Evolutionary conservation across 64 coral and sea anemone species (phyloP), one percentile per base, ranked within the genome.

Genomic region (Pocillopora damicornis): DNA sequence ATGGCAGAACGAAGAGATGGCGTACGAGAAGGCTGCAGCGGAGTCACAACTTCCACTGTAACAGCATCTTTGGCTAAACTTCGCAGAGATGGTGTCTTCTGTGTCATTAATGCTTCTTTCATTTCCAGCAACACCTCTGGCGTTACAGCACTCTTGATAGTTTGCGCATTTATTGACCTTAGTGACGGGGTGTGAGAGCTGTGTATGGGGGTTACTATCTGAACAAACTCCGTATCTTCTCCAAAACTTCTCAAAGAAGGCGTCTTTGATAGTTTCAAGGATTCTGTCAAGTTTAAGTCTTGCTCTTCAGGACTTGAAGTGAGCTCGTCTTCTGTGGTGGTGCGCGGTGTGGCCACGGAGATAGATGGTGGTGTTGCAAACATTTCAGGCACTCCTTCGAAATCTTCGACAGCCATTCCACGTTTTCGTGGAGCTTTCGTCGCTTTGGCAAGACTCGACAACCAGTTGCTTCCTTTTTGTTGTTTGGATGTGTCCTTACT

Each of bases 391-490:
- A 91, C 26, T 22, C 90, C 90, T 61, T 35, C 75, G 10, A 91
- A 67, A 30, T 86, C 59, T 22, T 61, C 72, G 6, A 63, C 15
- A 13, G 38, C 35, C 22, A n/a, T 25, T 9, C 42, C 62, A 42
- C 63, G 76, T 75, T 58, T 72, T 8, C 85, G 83, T 20, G n/a
- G 75, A 20, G 15, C 74, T 61, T 79, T 37, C 14, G 85, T 45
- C 0, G 83, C 57, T 30, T 91, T 91, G 37, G 90, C 81, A 61
- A 91, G 76, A 51, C 38, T 23, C 37, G 83, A 83, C 35, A 91
- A 37, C 90, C 90, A 91, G 75, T 87, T 87, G 30, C 74, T 82
- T 76, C 60, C 15, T 59, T 86, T 87, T 20, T 87, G n/a, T 25
- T 59, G 76, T 37, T 79, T n/a, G 1, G 73, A 14, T 17, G 42